Conservation (phyloP, 2,888 invertebrate species). For the Bembecia ichneumoniformis region DNA sequence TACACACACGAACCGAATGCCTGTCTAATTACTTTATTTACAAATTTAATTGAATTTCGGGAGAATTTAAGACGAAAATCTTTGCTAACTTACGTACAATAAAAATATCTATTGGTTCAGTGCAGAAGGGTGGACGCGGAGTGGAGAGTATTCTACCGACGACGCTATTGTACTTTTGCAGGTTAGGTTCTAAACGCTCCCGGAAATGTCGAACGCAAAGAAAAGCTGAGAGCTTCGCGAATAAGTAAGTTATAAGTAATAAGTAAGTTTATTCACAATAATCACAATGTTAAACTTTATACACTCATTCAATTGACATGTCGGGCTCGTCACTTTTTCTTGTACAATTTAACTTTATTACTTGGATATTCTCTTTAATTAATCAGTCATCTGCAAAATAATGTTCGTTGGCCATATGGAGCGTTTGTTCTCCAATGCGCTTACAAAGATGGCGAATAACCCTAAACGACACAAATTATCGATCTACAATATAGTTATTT, state of each 20-base stretch:
- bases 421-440: too few relatives aligned
- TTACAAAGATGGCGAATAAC: not conserved
- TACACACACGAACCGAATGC: constrained; percentile 12
- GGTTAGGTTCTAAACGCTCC: not conserved
- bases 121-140: too few relatives aligned
- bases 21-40: constrained; percentile 43
- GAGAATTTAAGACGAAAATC: constrained; percentile 72
- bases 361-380: constrained; percentile 27
- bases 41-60: constrained; percentile 71
- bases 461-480: constrained; percentile 11
- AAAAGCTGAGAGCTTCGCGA: not conserved
- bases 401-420: constrained; percentile 16
- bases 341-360: constrained; percentile 55
- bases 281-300: constrained; percentile 30
- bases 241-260: not conserved
- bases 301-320: constrained; percentile 67
- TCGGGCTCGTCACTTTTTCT: constrained; percentile 61
- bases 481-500: constrained; percentile 16
- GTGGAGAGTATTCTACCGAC: not conserved
- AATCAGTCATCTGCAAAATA: constrained; percentile 32
- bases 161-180: not conserved
- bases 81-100: constrained; percentile 55
- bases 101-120: not conserved
- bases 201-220: not conserved
- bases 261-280: not conserved